Evolutionary conservation across 2,888 invertebrate genomes (phyloP), one percentile per base, ranked within the genome.

Genomic region (Escarpia spicata): DNA sequence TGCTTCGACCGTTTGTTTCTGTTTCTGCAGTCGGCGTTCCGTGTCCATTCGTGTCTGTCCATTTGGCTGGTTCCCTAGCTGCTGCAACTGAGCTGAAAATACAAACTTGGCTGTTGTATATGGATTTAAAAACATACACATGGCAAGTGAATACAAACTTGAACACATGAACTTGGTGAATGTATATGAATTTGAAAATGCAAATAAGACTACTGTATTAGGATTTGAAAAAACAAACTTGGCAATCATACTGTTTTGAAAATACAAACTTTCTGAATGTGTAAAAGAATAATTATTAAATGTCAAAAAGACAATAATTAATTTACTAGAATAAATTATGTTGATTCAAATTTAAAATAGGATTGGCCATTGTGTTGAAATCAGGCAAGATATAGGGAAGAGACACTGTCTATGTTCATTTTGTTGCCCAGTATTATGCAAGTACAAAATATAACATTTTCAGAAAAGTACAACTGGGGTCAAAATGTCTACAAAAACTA

Each of bases 1-100:
- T 94, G 97, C 97, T 95, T 98, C 98, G 92, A 98, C 97, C 92
- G 97, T 97, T 90, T 98, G 98, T 97, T 52, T 97, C 93, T 97
- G 96, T 94, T 97, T 97, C 94, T 97, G 96, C 93, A 97, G 97
- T 94, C 97, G 97, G 95, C 97, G 97, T 95, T 97, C 97, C 95
- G 97, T 97, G 95, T 98, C 97, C 52, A 97, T 89, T 2, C 93
- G 91, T n/a, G 94, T 94, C 92, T 93, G 93, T 8, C 94, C 93
- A 45, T 93, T 93, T 12, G 94, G 94, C 58, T 94, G 94, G 52
- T 44, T 93, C 9, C 93, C 91, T 91, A 94, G 90, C 60, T 94
- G 94, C 12, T 92, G 93, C 52, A 95, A 92, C 92, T 94, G 94
- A 92, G 92, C 95, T 95, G 93, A 75, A 75, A 75, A 8, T 26